phyloP scores from a whole-genome alignment of 2,113 vertebrate genomes.

The Emydura subglobosa region DNA sequence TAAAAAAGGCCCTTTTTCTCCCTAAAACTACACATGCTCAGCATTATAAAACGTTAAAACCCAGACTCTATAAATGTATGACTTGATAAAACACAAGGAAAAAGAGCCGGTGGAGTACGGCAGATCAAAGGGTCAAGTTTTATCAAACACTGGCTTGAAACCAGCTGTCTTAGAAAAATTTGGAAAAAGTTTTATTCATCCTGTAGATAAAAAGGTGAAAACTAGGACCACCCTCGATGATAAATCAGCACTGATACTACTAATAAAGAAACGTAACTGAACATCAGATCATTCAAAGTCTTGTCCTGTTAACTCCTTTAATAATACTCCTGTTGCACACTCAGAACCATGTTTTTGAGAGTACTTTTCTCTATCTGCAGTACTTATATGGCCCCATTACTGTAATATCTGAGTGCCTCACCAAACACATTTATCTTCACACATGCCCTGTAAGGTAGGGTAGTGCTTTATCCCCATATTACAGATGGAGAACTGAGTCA shows the following conservation, averaged over 20 bases:
- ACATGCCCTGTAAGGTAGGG: not conserved
- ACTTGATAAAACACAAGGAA: slow-evolving; percentile 33
- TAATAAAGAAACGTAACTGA: not conserved
- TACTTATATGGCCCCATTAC: not conserved
- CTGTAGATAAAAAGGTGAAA: slow-evolving; percentile 43
- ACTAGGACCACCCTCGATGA: slow-evolving; percentile 48
- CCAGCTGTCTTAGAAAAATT: slow-evolving; percentile 34
- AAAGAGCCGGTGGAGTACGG: not conserved
- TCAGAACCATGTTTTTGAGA: not conserved
- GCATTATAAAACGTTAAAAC: slow-evolving; percentile 36
- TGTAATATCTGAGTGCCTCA: not conserved
- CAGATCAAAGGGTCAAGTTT: slow-evolving; percentile 55
- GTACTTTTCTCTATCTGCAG: not conserved
- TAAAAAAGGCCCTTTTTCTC: not conserved
- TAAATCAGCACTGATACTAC: not conserved
- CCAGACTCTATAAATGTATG: not conserved
- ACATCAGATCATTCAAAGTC: not conserved
- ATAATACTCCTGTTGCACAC: not conserved
- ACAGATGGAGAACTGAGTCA: not conserved
- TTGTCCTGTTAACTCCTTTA: not conserved
- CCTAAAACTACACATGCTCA: not conserved
- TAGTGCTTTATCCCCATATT: not conserved
- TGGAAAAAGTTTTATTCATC: not conserved
- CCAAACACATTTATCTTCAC: not conserved
- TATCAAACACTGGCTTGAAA: slow-evolving; percentile 36